Base-by-base conservation (phyloP, 1,140 invertebrate species). In the Caenorhabditis elegans region DNA sequence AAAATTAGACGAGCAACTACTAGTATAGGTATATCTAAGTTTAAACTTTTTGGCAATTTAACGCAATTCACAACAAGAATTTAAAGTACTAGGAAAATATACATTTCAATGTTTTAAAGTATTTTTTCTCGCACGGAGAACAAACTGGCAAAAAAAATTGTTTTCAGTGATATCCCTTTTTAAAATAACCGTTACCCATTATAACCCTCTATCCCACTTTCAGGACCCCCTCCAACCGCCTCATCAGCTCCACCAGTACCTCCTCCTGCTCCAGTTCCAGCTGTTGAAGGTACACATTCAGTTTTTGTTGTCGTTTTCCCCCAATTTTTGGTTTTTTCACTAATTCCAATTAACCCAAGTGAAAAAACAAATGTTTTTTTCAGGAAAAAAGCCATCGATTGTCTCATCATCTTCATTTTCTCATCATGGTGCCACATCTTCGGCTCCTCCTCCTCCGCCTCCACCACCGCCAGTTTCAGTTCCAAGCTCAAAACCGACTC, bases 1-100 rank as follows among this genome's bases (percentile, higher is more conserved):
- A 70, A 70, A 70, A 70, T 70, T n/a, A 70, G 34, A 43, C n/a
- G 60, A 70, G 60, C 60, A 11, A 39, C 60, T 43, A 70, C 60
- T 11, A 70, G 39, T 43, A 70, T 70, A 11, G 60, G 60, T 70
- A 39, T 31, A 15, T 43, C 6, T 8, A 43, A 43, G 5, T 8
- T 43, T 43, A 5, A 8, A 43, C 39, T n/a, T n/a, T n/a, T n/a
- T n/a, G n/a, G n/a, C n/a, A n/a, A n/a, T n/a, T n/a, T n/a, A n/a
- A n/a, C n/a, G n/a, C n/a, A n/a, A n/a, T n/a, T n/a, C n/a, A n/a
- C n/a, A n/a, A n/a, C n/a, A n/a, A n/a, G n/a, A n/a, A n/a, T n/a
- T n/a, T n/a, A n/a, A n/a, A n/a, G n/a, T n/a, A n/a, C n/a, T n/a
- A n/a, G n/a, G n/a, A n/a, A n/a, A n/a, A n/a, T n/a, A n/a, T n/a